A percentile compares a stretch with the other conserved stretches of the same genome.
These are phyloP conservation scores for Falco concolor DNA, from an alignment of 2,797 vertebrate species.

Conservation along the genomic window DNA sequence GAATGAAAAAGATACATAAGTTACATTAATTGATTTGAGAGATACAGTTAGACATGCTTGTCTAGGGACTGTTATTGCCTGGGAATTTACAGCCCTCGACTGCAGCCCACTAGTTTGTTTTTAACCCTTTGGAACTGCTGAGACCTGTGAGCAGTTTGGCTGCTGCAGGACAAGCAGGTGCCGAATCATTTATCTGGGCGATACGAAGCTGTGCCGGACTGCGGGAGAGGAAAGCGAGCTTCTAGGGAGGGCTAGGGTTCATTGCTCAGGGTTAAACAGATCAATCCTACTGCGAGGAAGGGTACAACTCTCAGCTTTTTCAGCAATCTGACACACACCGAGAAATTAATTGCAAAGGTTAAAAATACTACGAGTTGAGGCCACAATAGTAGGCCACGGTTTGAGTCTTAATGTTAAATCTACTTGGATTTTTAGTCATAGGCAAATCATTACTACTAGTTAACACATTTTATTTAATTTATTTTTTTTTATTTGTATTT, in stretches of 20 bases:
- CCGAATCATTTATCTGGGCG: not conserved
- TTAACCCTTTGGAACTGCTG: slow-evolving; percentile 38
- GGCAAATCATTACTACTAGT: slow-evolving; percentile 68
- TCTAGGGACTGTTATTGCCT: not conserved
- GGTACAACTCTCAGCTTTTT: slow-evolving; percentile 13
- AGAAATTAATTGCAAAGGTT: slow-evolving; percentile 9
- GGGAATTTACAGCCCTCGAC: slow-evolving; percentile 23
- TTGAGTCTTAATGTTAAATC: slow-evolving; percentile 56
- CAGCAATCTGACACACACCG: slow-evolving; percentile 8
- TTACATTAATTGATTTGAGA: slow-evolving; percentile 4
- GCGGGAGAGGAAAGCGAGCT: not conserved
- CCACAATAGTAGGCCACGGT: not conserved
- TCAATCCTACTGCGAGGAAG: not conserved
- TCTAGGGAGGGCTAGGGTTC: not conserved
- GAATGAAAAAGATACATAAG: not conserved
- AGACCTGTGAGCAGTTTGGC: not conserved
- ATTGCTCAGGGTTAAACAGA: slow-evolving; percentile 2
- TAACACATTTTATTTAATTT: slow-evolving; percentile 67
- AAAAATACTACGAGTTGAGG: slow-evolving; percentile 19
- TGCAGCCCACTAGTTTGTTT: not conserved
- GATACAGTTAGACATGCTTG: not conserved
- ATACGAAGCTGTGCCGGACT: not conserved
- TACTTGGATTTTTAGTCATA: slow-evolving; percentile 56
- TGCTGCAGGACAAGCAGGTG: not conserved
- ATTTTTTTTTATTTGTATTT: slow-evolving; percentile 62